phyloP scores from a whole-genome alignment of 2,113 vertebrate genomes.

The Pachypanchax playfairii region DNA sequence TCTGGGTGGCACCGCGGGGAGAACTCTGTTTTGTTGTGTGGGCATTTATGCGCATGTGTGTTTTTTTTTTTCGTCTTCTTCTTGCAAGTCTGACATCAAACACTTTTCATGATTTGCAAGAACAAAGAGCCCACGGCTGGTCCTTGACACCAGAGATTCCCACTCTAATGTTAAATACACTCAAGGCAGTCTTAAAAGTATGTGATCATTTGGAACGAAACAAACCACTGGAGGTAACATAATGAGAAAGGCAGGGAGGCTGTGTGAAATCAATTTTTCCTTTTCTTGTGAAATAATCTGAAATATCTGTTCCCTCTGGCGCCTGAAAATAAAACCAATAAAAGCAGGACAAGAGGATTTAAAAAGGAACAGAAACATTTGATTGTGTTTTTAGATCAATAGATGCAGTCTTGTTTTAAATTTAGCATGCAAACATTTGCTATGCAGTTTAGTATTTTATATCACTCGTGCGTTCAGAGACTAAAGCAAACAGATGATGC shows the following conservation, averaged over 20 bases:
- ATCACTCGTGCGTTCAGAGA: constrained; percentile 22
- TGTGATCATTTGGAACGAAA: constrained; percentile 54
- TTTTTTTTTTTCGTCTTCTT: constrained; percentile 26
- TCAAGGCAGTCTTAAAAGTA: constrained; percentile 59
- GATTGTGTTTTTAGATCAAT: constrained; percentile 16
- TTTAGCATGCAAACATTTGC: background rate
- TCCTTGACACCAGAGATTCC: constrained; percentile 48
- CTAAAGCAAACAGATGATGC: constrained; percentile 29
- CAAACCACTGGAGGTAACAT: background rate
- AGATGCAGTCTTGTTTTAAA: constrained; percentile 14
- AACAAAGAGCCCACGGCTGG: constrained; percentile 50
- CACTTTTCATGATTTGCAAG: constrained; percentile 42
- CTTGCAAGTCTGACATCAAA: constrained; percentile 63
- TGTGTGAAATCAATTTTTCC: constrained; percentile 11
- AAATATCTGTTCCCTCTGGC: constrained; percentile 19
- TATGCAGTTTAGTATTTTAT: constrained; percentile 6
- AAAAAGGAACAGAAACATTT: constrained; percentile 16
- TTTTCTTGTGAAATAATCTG: constrained; percentile 15
- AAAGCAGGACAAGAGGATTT: background rate
- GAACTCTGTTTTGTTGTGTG: constrained; percentile 5
- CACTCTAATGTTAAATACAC: constrained; percentile 62
- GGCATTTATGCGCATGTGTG: too few relatives aligned
- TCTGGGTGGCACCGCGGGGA: constrained; percentile 43
- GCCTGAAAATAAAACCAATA: too few relatives aligned
- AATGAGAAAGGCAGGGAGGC: background rate